Evolutionary conservation across 2,797 vertebrate species (phyloP).

Genomic region (Sternotherus odoratus): DNA sequence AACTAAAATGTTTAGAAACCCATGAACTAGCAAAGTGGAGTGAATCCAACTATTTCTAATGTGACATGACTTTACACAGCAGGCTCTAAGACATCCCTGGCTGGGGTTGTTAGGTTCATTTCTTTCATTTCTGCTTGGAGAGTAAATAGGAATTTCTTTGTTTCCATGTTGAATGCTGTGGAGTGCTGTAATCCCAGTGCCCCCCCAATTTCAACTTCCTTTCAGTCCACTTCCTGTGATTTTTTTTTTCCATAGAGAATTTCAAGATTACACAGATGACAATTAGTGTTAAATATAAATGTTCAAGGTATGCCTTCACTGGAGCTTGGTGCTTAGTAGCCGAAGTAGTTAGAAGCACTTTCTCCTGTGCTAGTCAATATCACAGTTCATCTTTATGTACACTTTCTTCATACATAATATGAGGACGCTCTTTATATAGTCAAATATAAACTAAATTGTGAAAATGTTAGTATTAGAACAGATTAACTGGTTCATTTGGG

Average conservation of each 20-base stretch:
- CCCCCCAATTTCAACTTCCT: not conserved
- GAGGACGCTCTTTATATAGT: not conserved
- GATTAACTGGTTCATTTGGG: not conserved
- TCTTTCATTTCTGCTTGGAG: not conserved
- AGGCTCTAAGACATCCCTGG: no score
- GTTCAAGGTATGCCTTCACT: not conserved
- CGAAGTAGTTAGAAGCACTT: not conserved
- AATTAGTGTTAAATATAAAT: not conserved
- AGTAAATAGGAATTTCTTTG: not conserved
- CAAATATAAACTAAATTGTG: not conserved
- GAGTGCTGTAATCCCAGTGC: not conserved
- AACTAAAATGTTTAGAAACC: accelerated
- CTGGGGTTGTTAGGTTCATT: no score
- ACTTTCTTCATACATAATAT: no score
- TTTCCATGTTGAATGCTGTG: not conserved
- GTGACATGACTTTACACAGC: not conserved
- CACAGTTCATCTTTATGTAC: not conserved
- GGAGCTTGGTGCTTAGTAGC: not conserved
- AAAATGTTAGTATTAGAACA: not conserved
- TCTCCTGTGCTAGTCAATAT: not conserved
- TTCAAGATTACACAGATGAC: not conserved
- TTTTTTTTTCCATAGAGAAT: not conserved
- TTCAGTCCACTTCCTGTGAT: not conserved
- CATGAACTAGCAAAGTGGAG: not conserved
- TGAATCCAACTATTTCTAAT: not conserved